A percentile compares a stretch with the other conserved stretches of the same genome.
phyloP scores from a whole-genome alignment of 2,113 vertebrate species.

The Lipophrys pholis region DNA sequence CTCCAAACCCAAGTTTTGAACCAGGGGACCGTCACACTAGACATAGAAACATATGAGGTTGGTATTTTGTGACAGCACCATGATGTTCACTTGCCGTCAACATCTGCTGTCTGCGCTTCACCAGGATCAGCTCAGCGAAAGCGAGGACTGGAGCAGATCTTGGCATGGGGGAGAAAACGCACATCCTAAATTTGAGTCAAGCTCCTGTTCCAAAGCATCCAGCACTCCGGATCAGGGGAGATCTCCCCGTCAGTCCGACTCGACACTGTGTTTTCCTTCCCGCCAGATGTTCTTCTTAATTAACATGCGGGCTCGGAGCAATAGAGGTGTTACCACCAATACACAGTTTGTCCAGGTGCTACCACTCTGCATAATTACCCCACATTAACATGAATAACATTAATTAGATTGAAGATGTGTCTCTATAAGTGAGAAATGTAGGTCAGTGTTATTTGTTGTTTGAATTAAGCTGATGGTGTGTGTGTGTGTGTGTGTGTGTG shows the following conservation, averaged over 20 bases:
- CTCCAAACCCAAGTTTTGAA: too few species aligned
- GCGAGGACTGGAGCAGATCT: constrained; percentile 19
- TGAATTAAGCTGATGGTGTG: too few species aligned
- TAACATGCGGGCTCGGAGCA: constrained; percentile 53
- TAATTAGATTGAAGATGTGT: constrained; percentile 39
- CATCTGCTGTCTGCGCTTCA: constrained; percentile 19
- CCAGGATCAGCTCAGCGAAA: constrained; percentile 42
- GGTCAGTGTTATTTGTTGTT: not conserved
- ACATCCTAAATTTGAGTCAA: constrained; percentile 27
- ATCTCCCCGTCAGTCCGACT: constrained; percentile 9
- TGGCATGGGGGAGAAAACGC: constrained; percentile 35
- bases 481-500: too few species aligned
- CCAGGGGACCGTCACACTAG: too few species aligned
- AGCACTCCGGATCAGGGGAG: constrained; percentile 29
- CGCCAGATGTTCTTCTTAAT: constrained; percentile 71
- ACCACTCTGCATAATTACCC: constrained; percentile 50
- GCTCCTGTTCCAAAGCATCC: constrained; percentile 51
- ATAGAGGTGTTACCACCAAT: constrained; percentile 39
- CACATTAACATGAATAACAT: constrained; percentile 44
- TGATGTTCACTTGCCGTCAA: constrained; percentile 4
- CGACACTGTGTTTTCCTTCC: constrained; percentile 40
- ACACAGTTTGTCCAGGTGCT: constrained; percentile 66
- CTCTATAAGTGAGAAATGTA: constrained; percentile 4
- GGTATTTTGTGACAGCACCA: constrained; percentile 11
- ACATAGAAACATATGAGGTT: not conserved